Base-by-base conservation (phyloP, 2,113 vertebrate genomes). In the Coracopsis vasa region DNA sequence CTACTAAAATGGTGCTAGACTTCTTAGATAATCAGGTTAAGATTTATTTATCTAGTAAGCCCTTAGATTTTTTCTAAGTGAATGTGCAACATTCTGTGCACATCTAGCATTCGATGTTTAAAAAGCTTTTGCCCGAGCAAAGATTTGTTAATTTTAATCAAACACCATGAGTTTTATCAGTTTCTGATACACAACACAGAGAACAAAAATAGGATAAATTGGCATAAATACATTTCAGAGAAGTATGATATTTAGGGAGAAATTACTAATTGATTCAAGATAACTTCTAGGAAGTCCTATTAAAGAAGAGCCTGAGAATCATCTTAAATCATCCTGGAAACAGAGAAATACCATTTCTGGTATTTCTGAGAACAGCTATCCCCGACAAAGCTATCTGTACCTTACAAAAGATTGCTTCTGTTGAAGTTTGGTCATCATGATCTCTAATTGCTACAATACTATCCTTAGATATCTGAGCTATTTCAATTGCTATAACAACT, bases 401-500 rank as follows among this genome's bases (percentile, higher is more conserved):
- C 84, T 94, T 84, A 69, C 19, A 87, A 79, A 87, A 93, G 64
- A 28, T 71, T 84, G 25, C 66, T 97, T 86, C 81, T 69, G 78
- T 24, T 95, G 53, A 90, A 92, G 87, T 97, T 97, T 96, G 56
- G 48, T 88, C 94, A 95, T 64, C 81, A 50, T 21, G 33, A 66
- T 95, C 74, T 96, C 80, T 81, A 97, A 96, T 97, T 95, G 94
- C 83, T 81, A 96, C 51, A 53, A 42, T 27, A 2, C 80, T 95
- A 53, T 80, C 90, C 91, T 91, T 86, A 92, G 54, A 96, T 24
- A 19, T 72, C 47, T 74, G 79, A 95, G 84, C 65, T 58, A 15
- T 86, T 95, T 86, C 50, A 16, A 92, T 97, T 98, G 95, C 94
- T 95, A 93, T 95, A 97, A 96, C 95, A 97, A 96, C 94, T 94